Base-by-base conservation (phyloP, 2,113 vertebrate species). In the Labeo rohita region DNA sequence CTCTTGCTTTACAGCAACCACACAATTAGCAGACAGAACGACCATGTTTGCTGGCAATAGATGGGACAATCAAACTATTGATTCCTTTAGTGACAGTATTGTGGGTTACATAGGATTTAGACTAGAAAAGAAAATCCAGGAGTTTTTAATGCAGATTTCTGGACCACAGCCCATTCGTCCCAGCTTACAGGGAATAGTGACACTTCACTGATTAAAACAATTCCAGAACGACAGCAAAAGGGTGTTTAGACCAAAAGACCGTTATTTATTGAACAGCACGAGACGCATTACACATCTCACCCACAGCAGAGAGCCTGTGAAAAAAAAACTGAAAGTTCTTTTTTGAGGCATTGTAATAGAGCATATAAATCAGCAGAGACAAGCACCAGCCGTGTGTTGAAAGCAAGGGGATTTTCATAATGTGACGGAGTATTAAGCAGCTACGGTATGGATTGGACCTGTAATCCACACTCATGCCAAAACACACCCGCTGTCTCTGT, bases 371-470 rank as follows among this genome's bases (percentile, higher is more conserved):
- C 59, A 54, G 73, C 9, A 28, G 36, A 68, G 63, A 70, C 43
- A 66, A 79, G 87, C 61, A 21, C 9, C 47, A 36, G 36, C 45
- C 28, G n/a, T 28, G 45, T 79, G 63, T 63, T 72, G 63, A 72
- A 68, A 79, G 56, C 39, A 47, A 63, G 52, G 11, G 83, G 85
- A 88, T 88, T 86, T 88, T 79, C 80, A 80, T 86, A 86, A 88
- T 84, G 85, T 80, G 81, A 72, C 34, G 8, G 78, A 6, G 63
- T 72, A 75, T 88, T 86, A 84, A 83, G 18, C 61, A 65, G 83
- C 70, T 52, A 82, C 66, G 49, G 56, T 76, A 73, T 15, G 87
- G 75, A 83, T 84, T 80, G 80, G 83, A 80, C 36, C 80, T 86
- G 65, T 86, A 88, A 86, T 88, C 80, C 84, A 80, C 5, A 78